Evolutionary conservation across 2,113 vertebrate genomes (phyloP).

Genomic region (Pedionomus torquatus): DNA sequence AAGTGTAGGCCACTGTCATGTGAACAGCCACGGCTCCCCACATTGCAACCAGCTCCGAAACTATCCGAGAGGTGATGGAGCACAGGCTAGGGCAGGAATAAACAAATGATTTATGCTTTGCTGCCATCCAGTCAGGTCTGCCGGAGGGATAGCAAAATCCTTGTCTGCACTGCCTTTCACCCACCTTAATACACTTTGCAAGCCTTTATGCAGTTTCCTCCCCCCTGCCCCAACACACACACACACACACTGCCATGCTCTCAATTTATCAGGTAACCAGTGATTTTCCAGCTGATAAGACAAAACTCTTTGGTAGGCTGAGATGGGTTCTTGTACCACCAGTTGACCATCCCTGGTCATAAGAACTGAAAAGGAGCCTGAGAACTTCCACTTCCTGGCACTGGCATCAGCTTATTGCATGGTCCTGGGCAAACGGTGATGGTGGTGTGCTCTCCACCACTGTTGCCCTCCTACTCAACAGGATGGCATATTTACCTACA

Average conservation of each 20-base stretch:
- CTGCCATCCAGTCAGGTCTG: background rate
- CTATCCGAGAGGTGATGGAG: background rate
- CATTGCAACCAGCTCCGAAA: background rate
- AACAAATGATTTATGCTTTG: background rate
- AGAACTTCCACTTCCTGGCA: background rate
- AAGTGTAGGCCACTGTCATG: background rate
- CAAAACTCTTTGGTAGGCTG: background rate
- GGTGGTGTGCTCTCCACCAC: background rate
- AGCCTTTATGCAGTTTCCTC: background rate
- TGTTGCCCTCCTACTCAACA: background rate
- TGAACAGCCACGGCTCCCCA: background rate
- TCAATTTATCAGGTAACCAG: background rate
- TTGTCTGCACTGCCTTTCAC: background rate
- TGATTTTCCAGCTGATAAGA: background rate
- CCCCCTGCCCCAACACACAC: accelerated
- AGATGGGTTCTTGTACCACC: background rate
- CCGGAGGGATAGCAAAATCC: background rate
- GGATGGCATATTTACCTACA: background rate
- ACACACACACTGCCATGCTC: background rate
- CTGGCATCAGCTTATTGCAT: background rate
- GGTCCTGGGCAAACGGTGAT: background rate
- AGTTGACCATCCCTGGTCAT: background rate
- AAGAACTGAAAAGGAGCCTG: background rate
- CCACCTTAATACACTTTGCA: background rate
- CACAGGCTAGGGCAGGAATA: background rate